Evolutionary conservation across 2,797 vertebrate species (phyloP).

Genomic region (Aerospiza tachiro): DNA sequence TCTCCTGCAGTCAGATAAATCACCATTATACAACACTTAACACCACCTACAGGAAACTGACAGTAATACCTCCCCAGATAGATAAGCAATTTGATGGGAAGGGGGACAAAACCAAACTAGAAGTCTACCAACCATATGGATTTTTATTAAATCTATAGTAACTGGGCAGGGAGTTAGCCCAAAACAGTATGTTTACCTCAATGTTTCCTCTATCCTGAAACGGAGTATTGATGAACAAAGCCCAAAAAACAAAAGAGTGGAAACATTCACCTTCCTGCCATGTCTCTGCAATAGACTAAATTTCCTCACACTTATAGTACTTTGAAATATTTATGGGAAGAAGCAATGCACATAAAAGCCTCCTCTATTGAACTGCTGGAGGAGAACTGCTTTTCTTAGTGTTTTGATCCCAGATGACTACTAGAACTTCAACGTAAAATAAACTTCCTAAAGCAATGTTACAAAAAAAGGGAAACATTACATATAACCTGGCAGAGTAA

Average conservation of each 20-base stretch:
- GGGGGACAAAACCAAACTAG: not conserved
- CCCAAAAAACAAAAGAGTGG: not conserved
- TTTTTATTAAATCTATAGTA: not conserved
- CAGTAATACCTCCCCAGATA: not conserved
- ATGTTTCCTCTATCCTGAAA: not conserved
- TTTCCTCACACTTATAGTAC: not conserved
- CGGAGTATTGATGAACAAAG: not conserved
- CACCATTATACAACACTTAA: not conserved
- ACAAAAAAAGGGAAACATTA: not conserved
- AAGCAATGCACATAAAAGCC: not conserved
- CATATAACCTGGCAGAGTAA: not conserved
- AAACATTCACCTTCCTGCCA: not conserved
- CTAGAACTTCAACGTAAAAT: not conserved
- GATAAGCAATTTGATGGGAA: not conserved
- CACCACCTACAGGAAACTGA: slow-evolving; percentile 20
- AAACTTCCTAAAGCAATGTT: not conserved
- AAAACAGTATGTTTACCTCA: not conserved
- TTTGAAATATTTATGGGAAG: not conserved
- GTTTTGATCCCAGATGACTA: not conserved
- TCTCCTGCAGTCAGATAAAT: not conserved
- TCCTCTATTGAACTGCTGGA: not conserved
- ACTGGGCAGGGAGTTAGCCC: not conserved
- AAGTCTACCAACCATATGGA: not conserved
- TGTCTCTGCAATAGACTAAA: not conserved
- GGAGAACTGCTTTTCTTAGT: not conserved